Evolutionary conservation across 1,140 invertebrate species (phyloP).

Genomic region (Macrostomum lignano): DNA sequence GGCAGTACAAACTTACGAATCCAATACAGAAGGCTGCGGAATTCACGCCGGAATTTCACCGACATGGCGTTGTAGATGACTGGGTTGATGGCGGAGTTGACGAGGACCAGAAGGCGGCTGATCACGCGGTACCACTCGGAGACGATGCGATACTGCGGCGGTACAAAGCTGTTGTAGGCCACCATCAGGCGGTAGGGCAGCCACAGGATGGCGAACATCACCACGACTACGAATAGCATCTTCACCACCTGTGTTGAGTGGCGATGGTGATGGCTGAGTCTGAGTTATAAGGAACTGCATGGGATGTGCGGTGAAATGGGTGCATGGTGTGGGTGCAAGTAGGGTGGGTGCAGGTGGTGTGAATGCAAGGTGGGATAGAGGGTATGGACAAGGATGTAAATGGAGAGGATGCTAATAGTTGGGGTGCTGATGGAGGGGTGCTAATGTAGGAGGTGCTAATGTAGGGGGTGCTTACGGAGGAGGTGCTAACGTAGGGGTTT

Average conservation of each 20-base stretch:
- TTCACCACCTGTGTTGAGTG: constrained; percentile 29
- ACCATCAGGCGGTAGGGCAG: constrained; percentile 32
- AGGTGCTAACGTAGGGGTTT: no score
- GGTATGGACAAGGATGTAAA: no score
- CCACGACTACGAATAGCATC: constrained; percentile 32
- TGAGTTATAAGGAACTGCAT: no score
- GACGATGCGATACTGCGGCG: not conserved
- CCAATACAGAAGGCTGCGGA: constrained; percentile 8
- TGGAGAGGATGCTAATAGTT: no score
- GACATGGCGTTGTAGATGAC: constrained; percentile 13
- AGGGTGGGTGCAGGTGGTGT: no score
- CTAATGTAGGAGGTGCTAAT: no score
- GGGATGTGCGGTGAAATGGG: no score
- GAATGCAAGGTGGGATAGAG: no score
- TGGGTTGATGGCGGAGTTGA: constrained; percentile 10
- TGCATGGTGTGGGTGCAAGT: no score
- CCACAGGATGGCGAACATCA: constrained; percentile 32
- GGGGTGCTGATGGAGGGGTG: no score
- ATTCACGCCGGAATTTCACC: constrained; percentile 11
- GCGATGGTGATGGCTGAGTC: not conserved
- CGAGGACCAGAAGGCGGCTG: constrained; percentile 1
- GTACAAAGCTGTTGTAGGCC: constrained; percentile 33
- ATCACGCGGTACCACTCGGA: not conserved
- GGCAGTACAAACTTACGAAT: no score
- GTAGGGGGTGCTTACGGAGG: no score